These are phyloP conservation scores for Teleopsis dalmanni DNA, from an alignment of 1,140 invertebrate genomes.

Conservation along the genomic window DNA sequence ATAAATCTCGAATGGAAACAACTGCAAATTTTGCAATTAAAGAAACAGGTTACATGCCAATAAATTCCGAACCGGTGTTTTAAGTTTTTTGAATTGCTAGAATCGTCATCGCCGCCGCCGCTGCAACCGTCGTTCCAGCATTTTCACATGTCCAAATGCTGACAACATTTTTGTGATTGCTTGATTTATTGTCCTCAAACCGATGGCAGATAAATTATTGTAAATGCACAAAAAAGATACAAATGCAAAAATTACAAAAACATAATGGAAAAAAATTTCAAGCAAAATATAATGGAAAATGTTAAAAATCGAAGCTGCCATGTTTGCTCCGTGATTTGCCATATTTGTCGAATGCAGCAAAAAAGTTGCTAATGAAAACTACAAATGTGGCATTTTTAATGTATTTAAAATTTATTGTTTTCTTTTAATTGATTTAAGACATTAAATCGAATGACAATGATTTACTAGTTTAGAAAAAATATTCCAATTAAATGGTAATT, in stretches of 20 bases:
- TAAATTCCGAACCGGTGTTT: slow-evolving; percentile 36
- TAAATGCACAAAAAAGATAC: slow-evolving; percentile 4
- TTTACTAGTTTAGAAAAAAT: too few relatives aligned
- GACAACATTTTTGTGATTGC: slow-evolving; percentile 45
- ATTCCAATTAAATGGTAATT: too few relatives aligned
- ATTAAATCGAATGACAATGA: too few relatives aligned
- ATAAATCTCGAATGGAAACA: slow-evolving; percentile 8
- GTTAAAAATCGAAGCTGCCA: neutral
- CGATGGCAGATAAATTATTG: slow-evolving; percentile 44
- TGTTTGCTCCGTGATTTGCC: neutral
- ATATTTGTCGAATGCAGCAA: too few relatives aligned
- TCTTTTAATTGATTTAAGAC: slow-evolving; percentile 4
- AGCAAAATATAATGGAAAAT: neutral
- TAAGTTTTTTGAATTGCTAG: neutral
- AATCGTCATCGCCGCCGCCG: slow-evolving; percentile 6
- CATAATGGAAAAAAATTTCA: neutral
- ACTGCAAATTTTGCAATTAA: slow-evolving; percentile 44
- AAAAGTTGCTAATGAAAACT: neutral
- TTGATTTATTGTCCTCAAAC: slow-evolving; percentile 42
- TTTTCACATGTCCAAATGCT: slow-evolving; percentile 34
- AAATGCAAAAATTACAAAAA: neutral
- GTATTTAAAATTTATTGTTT: neutral
- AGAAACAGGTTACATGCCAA: slow-evolving; percentile 43
- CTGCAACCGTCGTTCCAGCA: slow-evolving; percentile 1
- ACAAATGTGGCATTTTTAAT: neutral